Conservation (phyloP, 2,888 invertebrate species). For the Thera britannica region DNA sequence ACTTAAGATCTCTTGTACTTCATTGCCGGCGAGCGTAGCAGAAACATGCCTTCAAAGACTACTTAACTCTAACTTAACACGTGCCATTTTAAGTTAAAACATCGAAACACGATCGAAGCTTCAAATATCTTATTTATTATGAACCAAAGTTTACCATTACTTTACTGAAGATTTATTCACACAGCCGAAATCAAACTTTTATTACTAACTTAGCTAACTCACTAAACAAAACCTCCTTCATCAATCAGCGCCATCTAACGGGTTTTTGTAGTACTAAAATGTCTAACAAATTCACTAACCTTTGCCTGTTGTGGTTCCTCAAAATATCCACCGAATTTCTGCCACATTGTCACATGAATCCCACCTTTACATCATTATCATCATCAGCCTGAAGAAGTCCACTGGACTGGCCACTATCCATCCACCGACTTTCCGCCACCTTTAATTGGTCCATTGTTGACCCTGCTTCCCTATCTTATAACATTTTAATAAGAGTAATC, state of each 20-base stretch:
- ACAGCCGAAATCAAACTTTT: not conserved
- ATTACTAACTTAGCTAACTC: not conserved
- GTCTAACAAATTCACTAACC: not conserved
- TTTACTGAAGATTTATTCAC: not conserved
- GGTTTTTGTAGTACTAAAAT: not conserved
- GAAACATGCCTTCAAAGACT: conserved; percentile 65
- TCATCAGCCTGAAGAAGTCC: not conserved
- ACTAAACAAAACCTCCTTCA: not conserved
- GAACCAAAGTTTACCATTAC: conserved; percentile 3
- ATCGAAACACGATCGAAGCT: conserved; percentile 3
- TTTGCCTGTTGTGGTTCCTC: not conserved
- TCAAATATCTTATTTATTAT: not conserved
- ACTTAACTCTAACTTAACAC: conserved; percentile 34
- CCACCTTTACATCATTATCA: not conserved
- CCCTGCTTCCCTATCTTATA: not conserved
- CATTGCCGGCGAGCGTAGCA: conserved; percentile 75
- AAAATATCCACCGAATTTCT: not conserved
- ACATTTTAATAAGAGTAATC: not conserved
- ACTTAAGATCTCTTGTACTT: conserved; percentile 84
- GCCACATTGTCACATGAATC: not conserved
- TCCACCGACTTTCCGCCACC: not conserved
- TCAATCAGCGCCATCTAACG: not conserved
- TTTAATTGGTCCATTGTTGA: not conserved
- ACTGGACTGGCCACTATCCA: not conserved
- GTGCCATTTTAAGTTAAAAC: conserved; percentile 38